Percentiles rank a stretch among this genome's conserved stretches.
These are phyloP conservation scores for Lepus oiostolus DNA, from an alignment of 2,797 vertebrate genomes.

Conservation along the genomic window DNA sequence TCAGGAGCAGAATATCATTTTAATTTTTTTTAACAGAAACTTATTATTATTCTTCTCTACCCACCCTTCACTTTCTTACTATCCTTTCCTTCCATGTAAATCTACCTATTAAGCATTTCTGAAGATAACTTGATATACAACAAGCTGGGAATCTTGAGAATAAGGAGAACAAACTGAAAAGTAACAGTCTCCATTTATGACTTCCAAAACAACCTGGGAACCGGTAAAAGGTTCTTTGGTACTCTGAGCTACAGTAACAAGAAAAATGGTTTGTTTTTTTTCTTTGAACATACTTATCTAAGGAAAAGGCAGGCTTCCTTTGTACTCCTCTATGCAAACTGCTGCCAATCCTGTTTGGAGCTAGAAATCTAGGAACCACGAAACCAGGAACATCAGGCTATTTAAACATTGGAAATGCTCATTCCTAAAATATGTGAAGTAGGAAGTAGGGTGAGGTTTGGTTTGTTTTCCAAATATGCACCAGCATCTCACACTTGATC, in stretches of 20 bases:
- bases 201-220: constrained; percentile 41
- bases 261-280: not conserved
- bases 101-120: constrained; percentile 19
- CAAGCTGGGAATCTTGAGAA: constrained; percentile 7
- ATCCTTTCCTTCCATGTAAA: constrained; percentile 32
- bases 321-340: constrained; percentile 49
- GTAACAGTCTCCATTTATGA: not conserved
- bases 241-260: not conserved
- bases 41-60: constrained; percentile 11
- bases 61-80: not conserved
- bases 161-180: constrained; percentile 44
- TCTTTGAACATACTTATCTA: not conserved
- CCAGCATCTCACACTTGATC: not conserved
- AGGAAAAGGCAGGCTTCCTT: not conserved
- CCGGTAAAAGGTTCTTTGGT: not conserved
- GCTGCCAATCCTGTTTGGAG: not conserved
- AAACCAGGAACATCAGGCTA: not conserved
- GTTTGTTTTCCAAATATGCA: constrained; percentile 28
- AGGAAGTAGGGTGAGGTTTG: not conserved
- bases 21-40: not conserved
- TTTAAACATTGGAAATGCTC: constrained; percentile 46
- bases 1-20: not conserved
- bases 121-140: constrained; percentile 14
- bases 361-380: constrained; percentile 17
- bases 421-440: constrained; percentile 17